Conservation (phyloP, 2,888 invertebrate species). For the Andrena bicolor region DNA sequence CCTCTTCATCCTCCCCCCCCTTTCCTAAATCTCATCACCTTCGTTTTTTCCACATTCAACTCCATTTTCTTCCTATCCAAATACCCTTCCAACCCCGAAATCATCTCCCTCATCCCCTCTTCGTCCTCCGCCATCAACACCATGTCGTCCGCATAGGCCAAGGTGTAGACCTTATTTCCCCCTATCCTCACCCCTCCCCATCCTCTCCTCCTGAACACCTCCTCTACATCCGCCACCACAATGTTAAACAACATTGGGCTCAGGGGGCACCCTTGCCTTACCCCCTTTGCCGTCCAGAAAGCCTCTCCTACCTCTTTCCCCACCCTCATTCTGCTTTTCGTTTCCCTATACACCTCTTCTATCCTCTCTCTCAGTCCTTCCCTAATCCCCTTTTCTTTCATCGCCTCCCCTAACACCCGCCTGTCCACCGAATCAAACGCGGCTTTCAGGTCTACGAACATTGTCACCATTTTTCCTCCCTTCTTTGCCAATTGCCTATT, state of each 20-base stretch:
- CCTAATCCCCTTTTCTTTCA: too few relatives aligned
- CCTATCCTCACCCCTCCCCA: neutral
- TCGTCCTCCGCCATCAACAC: neutral
- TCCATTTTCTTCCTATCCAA: neutral
- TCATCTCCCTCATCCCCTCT: neutral
- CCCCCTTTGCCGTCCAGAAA: neutral
- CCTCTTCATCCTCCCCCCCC: neutral
- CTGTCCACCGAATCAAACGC: too few relatives aligned
- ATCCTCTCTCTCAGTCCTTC: too few relatives aligned
- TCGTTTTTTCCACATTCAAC: neutral
- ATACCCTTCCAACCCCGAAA: neutral
- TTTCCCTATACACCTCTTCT: too few relatives aligned
- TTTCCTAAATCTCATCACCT: neutral
- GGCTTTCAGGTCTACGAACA: too few relatives aligned
- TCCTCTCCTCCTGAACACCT: neutral
- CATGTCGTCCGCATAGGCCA: neutral
- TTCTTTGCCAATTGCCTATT: too few relatives aligned
- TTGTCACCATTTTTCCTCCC: too few relatives aligned
- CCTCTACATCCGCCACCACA: neutral
- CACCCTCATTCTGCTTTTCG: neutral
- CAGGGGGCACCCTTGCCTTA: slow-evolving; percentile 3
- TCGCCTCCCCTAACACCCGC: too few relatives aligned
- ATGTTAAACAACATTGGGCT: neutral
- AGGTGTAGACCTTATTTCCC: neutral
- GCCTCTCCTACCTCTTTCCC: neutral